These are phyloP conservation scores for Menidia menidia DNA, from an alignment of 2,797 vertebrate species.

Conservation along the genomic window DNA sequence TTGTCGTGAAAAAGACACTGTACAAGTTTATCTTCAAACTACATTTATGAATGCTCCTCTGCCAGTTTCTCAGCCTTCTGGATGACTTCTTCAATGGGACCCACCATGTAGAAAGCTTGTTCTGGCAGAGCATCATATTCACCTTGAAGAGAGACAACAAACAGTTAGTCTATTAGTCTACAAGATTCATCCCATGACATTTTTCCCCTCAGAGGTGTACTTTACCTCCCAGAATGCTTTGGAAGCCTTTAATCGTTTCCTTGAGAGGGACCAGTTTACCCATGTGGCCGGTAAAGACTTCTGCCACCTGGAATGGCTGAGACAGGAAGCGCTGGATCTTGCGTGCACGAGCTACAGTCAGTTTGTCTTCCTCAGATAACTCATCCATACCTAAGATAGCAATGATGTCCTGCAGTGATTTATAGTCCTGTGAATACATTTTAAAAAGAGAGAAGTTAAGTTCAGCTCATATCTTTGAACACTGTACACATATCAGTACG, in stretches of 20 bases:
- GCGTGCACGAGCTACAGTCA: slow-evolving; percentile 93
- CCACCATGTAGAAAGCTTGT: slow-evolving; percentile 95
- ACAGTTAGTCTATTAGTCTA: neutral
- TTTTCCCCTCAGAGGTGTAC: neutral
- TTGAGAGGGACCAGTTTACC: slow-evolving; percentile 94
- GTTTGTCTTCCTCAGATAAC: slow-evolving; percentile 95
- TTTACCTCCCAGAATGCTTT: slow-evolving; percentile 89
- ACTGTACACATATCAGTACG: no score
- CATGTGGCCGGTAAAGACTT: slow-evolving; percentile 95
- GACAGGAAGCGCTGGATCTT: slow-evolving; percentile 98
- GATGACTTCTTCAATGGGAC: slow-evolving; percentile 92
- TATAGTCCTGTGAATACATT: slow-evolving; percentile 87
- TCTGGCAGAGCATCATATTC: slow-evolving; percentile 91
- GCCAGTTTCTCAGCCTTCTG: slow-evolving; percentile 89
- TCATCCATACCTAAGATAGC: slow-evolving; percentile 98
- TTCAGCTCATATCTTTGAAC: no score
- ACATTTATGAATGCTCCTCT: slow-evolving; percentile 86
- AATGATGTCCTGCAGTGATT: slow-evolving; percentile 97
- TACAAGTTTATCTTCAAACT: slow-evolving; percentile 45
- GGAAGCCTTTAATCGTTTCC: slow-evolving; percentile 92
- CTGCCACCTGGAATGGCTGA: slow-evolving; percentile 98
- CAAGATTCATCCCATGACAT: no score
- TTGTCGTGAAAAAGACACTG: slow-evolving; percentile 50
- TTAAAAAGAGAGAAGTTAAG: neutral
- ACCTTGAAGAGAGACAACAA: slow-evolving; percentile 57